Evolutionary conservation across 64 coral and sea anemone species (phyloP), one percentile per base, ranked within the genome.

Genomic region (Platygyra sinensis): DNA sequence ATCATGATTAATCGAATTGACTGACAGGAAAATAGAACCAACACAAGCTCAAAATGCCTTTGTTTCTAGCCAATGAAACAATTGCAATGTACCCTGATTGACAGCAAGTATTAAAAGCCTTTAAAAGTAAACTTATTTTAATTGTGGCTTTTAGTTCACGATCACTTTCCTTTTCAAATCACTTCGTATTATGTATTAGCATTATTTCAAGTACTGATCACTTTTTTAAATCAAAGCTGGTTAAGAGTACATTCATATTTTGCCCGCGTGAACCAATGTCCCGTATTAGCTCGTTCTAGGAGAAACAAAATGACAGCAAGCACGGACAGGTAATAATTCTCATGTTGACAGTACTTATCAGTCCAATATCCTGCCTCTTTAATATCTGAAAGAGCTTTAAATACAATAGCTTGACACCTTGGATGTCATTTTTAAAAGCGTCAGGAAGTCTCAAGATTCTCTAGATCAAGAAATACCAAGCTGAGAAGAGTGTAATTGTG

Each of bases 51-150:
- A 57, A 57, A 69, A 24, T 25, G 4, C 65, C 10, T 69, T n/a
- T 69, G 22, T 69, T 69, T 69, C 65, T 25, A 69, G 65, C 65
- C 65, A 69, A 69, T 69, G 65, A 25, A 69, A 69, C 65, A 69
- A 52, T 2, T 57, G 13, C 17, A 57, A 59, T 13, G 5, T 24
- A 50, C 24, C 17, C 29, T 57, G 52, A 59, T 79, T 79, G 77
- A 79, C 77, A 79, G 77, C n/a, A 29, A 29, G 22, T 0, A 57
- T n/a, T 60, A 59, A 57, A 79, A 79, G 17, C 49, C 77, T 59
- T 55, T 79, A 50, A 30, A 79, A 14, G 8, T 57, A 79, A 79
- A 12, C 65, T 69, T 9, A 69, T 3, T 69, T 69, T n/a, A 24
- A 25, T 25, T n/a, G 25, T 57, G n/a, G 25, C 22, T 69, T 69